These are phyloP conservation scores for Agrypnus murinus DNA, from an alignment of 2,888 invertebrate genomes.

Conservation along the genomic window DNA sequence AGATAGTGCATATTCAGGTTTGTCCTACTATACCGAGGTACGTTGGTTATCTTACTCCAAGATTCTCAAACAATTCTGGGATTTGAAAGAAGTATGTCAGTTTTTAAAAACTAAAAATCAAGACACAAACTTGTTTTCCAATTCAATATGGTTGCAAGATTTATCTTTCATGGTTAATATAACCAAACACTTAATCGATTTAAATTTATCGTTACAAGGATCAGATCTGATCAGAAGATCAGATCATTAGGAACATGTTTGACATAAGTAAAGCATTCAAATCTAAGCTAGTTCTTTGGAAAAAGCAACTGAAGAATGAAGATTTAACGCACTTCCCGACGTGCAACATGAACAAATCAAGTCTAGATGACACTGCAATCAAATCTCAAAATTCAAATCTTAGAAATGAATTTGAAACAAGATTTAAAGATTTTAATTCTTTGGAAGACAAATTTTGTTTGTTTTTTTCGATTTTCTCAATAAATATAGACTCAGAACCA, in stretches of 20 bases:
- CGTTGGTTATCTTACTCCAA: slow-evolving; percentile 1
- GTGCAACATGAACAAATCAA: slow-evolving; percentile 23
- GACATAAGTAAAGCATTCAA: not conserved
- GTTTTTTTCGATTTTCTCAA: slow-evolving; percentile 14
- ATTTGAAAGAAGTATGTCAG: not conserved
- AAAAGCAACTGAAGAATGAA: too few species aligned
- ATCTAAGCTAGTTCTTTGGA: too few species aligned
- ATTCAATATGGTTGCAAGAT: too few species aligned
- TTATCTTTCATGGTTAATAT: too few species aligned
- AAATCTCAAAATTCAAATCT: slow-evolving; percentile 1
- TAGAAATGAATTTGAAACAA: not conserved
- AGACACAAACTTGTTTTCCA: not conserved
- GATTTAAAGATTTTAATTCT: slow-evolving; percentile 9
- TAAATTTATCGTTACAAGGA: not conserved
- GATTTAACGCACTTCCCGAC: slow-evolving; percentile 36
- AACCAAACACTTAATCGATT: not conserved
- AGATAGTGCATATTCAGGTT: not conserved
- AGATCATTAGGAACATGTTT: not conserved
- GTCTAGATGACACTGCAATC: slow-evolving; percentile 16
- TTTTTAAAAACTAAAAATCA: too few species aligned
- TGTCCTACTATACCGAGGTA: not conserved
- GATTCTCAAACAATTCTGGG: too few species aligned
- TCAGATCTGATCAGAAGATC: not conserved
- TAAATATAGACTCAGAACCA: slow-evolving; percentile 40
- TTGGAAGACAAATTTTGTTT: too few species aligned